phyloP scores from a whole-genome alignment of 2,797 vertebrate species.

The Fundulus diaphanus region DNA sequence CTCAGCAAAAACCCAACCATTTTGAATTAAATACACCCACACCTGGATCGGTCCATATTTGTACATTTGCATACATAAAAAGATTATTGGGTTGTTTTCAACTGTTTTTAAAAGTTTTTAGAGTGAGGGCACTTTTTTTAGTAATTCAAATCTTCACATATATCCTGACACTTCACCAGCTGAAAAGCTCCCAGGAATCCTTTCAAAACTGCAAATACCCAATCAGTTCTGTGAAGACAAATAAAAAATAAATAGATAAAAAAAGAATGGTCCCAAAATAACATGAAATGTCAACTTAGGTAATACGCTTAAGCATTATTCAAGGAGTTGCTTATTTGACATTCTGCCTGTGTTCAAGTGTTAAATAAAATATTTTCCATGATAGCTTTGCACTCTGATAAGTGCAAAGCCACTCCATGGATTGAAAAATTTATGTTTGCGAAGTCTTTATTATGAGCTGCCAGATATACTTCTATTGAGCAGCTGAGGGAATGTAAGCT shows the following conservation, averaged over 20 bases:
- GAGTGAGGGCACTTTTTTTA: neutral
- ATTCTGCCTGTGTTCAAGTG: neutral
- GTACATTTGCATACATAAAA: too few relatives aligned
- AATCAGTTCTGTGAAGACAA: neutral
- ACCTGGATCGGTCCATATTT: neutral
- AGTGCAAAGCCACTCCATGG: neutral
- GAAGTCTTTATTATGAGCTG: constrained; percentile 4
- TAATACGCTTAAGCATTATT: neutral
- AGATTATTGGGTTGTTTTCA: neutral
- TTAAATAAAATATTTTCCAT: neutral
- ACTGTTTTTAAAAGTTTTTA: neutral
- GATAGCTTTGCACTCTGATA: neutral
- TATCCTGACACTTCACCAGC: neutral
- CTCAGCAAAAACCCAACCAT: neutral
- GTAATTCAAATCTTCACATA: neutral
- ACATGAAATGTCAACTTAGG: neutral
- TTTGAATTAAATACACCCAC: neutral
- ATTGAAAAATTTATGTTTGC: constrained; percentile 1
- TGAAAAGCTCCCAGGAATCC: neutral
- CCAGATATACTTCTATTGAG: neutral
- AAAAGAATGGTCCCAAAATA: neutral
- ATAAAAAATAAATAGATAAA: too few relatives aligned
- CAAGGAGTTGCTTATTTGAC: too few relatives aligned
- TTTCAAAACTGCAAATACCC: neutral
- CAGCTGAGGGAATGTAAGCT: constrained; percentile 7